These are phyloP conservation scores for Sciurus carolinensis DNA, from an alignment of 2,797 vertebrate species.

Conservation along the genomic window DNA sequence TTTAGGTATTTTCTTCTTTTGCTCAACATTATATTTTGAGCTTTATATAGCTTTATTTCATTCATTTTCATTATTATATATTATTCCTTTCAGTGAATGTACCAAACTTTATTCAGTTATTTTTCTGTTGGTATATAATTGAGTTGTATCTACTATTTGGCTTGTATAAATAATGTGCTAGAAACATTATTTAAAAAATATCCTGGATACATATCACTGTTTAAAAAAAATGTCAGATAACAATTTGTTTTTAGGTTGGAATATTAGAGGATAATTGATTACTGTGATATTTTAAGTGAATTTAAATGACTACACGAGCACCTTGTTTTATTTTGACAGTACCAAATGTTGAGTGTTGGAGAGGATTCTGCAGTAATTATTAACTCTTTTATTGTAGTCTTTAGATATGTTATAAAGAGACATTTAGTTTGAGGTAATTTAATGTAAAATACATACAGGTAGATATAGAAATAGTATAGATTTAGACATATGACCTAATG, in stretches of 20 bases:
- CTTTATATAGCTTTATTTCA: slow-evolving; percentile 14
- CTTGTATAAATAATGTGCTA: background rate
- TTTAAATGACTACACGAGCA: slow-evolving; percentile 13
- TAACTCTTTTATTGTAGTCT: slow-evolving; percentile 11
- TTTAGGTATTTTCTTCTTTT: slow-evolving; percentile 26
- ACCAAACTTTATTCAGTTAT: background rate
- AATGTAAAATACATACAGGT: background rate
- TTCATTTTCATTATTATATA: slow-evolving; percentile 36
- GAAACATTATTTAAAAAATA: slow-evolving; percentile 6
- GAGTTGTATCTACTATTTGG: slow-evolving; percentile 16
- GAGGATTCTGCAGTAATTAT: slow-evolving; percentile 36
- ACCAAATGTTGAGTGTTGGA: slow-evolving; percentile 34
- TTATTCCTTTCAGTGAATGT: slow-evolving; percentile 50
- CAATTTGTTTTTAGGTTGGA: slow-evolving; percentile 57
- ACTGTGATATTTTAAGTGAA: slow-evolving; percentile 56
- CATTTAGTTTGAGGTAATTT: background rate
- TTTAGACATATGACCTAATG: background rate
- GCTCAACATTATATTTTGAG: background rate
- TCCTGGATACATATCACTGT: slow-evolving; percentile 19
- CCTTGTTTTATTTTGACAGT: slow-evolving; percentile 34
- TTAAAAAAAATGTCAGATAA: slow-evolving; percentile 14
- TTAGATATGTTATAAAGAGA: background rate
- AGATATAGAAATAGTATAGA: background rate
- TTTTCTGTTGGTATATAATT: background rate
- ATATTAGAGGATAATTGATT: slow-evolving; percentile 41